Base-by-base conservation (phyloP, 2,113 vertebrate genomes). In the Leptocoma aspasia region DNA sequence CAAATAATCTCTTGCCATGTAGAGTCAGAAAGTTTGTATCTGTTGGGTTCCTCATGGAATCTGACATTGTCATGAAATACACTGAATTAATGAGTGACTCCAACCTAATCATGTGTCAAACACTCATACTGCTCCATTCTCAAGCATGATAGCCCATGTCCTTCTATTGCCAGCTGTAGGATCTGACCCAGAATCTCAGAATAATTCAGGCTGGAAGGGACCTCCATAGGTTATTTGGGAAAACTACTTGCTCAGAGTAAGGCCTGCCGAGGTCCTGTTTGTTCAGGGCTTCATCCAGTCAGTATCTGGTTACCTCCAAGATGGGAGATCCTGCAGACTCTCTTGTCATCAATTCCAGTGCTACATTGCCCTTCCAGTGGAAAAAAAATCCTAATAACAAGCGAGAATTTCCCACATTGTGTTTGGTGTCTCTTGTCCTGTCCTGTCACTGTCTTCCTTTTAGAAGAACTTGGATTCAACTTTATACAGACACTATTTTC, bases 401-500 rank as follows among this genome's bases (percentile, higher is more conserved):
- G n/a, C 0, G 0, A 78, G 19, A 68, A 66, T 63, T 70, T 92
- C 45, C n/a, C 31, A 54, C 33, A 31, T 20, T 41, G 39, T 47
- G 30, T 47, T 24, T 89, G n/a, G 3, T 70, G n/a, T n/a, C 16
- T 53, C 28, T 81, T 68, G 11, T 68, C 30, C 54, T 70, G 24
- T 65, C 15, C 14, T 63, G 18, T 35, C 12, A 17, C 23, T 30
- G 20, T 45, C 12, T 33, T 78, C 26, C 12, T 63, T 27, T 39
- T 20, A 60, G 33, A 78, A 81, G 59, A 64, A 71, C 22, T 41
- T 71, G 21, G 19, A 66, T 52, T 89, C 64, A 81, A 5, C 6
- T 47, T 42, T 24, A 59, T 18, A 37, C 1, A 47, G 0, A 2
- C 0, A 2, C 6, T 56, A 52, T 19, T 71, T 91, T 81, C 31